Conservation (phyloP, 2,888 invertebrate genomes). For the Pyrocoelia pectoralis region DNA sequence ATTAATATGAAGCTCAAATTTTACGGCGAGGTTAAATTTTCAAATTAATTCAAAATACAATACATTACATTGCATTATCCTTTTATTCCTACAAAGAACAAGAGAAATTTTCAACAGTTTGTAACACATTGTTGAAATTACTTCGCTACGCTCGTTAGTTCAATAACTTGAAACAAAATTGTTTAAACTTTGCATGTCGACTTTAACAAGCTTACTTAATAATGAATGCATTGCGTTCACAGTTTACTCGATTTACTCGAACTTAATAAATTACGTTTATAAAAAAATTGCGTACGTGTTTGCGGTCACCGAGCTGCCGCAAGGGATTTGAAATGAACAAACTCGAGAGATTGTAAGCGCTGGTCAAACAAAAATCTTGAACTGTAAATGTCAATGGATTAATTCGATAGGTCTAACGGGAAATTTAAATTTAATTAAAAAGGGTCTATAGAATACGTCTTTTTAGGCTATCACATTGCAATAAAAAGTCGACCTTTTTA, state of each 20-base stretch:
- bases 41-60: conserved; percentile 1
- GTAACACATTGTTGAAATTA: background rate
- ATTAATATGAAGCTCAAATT: background rate
- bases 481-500: background rate
- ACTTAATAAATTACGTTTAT: too few species aligned
- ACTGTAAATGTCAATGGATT: background rate
- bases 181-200: background rate
- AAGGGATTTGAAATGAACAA: background rate
- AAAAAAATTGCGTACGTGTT: too few species aligned
- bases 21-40: background rate
- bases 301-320: too few species aligned
- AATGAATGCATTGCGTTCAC: too few species aligned
- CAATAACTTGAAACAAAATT: background rate
- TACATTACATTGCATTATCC: background rate
- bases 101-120: background rate
- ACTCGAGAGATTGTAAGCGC: background rate
- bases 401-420: conserved; percentile 1
- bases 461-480: background rate
- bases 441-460: background rate
- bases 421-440: conserved; percentile 1
- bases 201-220: background rate
- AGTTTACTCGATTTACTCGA: too few species aligned
- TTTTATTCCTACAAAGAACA: background rate
- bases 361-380: background rate
- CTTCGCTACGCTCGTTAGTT: background rate